Base-by-base conservation (phyloP, 53 echinoderm and acorn worm species). In the Apostichopus leukothele region DNA sequence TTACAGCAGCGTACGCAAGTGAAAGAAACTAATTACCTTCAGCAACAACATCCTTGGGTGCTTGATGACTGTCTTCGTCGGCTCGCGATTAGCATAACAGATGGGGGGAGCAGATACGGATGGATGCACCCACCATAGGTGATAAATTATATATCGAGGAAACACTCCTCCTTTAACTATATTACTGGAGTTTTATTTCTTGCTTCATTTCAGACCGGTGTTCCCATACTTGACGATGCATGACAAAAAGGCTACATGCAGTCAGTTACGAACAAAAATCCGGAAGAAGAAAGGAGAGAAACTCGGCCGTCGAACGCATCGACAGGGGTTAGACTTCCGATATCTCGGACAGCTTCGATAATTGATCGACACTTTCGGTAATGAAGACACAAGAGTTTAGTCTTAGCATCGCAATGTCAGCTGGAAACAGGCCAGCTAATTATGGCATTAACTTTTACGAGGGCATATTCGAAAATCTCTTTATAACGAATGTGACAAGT, bases 1-100 rank as follows among this genome's bases (percentile, higher is more conserved):
- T n/a, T n/a, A 39, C 39, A 39, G 39, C 39, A 39, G 39, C 39
- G 39, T 39, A 39, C 71, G 71, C 71, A 71, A 71, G 71, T 6
- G 71, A 71, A 71, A 71, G 18, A 81, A 81, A 81, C 81, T 81
- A 81, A 81, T 81, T 81, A 54, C 81, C 81, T 25, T 81, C 60
- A 81, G 55, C 59, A 59, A 81, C 54, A 81, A 81, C 81, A 81
- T 81, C 81, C 81, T 81, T 54, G 25, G 20, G 23, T n/a, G 81
- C 12, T 81, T 59, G 60, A 54, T 11, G 53, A 81, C 54, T 54
- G 10, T 54, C 55, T 81, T 81, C 12, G 5, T 54, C 20, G 53
- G 81, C 81, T 54, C 18, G 81, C 54, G 54, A 81, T 81, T 81
- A 81, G 81, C 81, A 81, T 81, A 81, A 60, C 81, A 81, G 81